Evolutionary conservation across 2,797 vertebrate genomes (phyloP).

Genomic region (Enteromius treurensis): DNA sequence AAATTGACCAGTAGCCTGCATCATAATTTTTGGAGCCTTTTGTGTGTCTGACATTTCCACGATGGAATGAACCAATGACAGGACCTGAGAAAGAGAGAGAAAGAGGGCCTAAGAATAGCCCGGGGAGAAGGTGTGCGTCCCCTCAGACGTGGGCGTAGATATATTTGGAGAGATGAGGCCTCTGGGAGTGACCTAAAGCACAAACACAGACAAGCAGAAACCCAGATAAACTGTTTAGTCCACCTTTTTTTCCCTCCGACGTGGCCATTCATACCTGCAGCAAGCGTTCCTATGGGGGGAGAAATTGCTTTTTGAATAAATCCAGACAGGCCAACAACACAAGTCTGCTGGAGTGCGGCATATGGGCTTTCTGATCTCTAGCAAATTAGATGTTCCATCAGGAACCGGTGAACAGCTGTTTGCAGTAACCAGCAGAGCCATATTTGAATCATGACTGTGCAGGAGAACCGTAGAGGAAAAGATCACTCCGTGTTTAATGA

Average conservation of each 20-base stretch:
- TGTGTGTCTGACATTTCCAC: conserved; percentile 50
- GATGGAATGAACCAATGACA: conserved; percentile 31
- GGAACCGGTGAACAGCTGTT: conserved; percentile 29
- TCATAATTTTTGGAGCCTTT: not conserved
- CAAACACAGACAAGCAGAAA: conserved; percentile 15
- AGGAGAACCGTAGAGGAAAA: conserved; percentile 29
- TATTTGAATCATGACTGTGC: conserved; percentile 41
- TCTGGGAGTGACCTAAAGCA: conserved; percentile 40
- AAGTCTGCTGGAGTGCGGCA: not conserved
- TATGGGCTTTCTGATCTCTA: conserved; percentile 38
- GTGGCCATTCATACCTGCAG: conserved; percentile 28
- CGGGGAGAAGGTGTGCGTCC: conserved; percentile 35
- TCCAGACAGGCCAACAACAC: conserved; percentile 14
- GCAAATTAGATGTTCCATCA: conserved; percentile 32
- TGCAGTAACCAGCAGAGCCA: conserved; percentile 31
- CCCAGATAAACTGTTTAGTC: conserved; percentile 11
- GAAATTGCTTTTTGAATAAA: conserved; percentile 19
- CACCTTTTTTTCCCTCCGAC: not conserved
- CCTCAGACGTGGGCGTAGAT: conserved; percentile 41
- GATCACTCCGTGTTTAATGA: conserved; percentile 46
- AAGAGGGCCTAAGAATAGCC: conserved; percentile 52
- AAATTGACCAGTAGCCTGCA: not conserved
- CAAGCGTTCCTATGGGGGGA: not conserved
- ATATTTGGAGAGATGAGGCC: conserved; percentile 55
- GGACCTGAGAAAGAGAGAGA: conserved; percentile 40